These are phyloP conservation scores for Thymelicus lineola DNA, from an alignment of 2,888 invertebrate genomes.

Conservation along the genomic window DNA sequence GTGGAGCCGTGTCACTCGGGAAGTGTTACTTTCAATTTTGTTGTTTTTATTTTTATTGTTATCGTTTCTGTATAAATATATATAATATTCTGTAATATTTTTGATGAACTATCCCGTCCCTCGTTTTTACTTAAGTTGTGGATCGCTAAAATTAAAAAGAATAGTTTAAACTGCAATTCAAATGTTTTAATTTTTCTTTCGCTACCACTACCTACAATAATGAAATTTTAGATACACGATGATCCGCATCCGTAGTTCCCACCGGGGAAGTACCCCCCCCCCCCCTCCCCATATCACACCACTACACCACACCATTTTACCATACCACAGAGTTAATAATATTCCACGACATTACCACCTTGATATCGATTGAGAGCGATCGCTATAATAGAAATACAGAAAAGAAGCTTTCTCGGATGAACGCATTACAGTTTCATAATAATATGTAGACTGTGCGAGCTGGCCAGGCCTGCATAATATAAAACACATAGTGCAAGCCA, in stretches of 20 bases:
- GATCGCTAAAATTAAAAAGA: conserved; percentile 64
- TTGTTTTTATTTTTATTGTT: conserved; percentile 39
- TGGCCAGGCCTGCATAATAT: neutral
- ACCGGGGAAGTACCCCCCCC: no score
- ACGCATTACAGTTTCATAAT: neutral
- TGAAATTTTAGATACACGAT: no score
- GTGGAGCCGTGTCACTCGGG: conserved; percentile 3
- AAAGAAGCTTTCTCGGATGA: neutral
- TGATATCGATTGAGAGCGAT: no score
- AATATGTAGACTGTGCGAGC: neutral
- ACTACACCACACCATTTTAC: no score
- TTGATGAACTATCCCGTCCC: conserved; percentile 80
- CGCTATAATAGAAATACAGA: no score
- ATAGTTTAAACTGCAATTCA: conserved; percentile 50
- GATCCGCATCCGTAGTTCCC: no score
- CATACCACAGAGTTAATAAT: no score
- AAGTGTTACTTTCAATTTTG: conserved; percentile 25
- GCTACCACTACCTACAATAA: no score
- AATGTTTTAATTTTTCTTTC: neutral
- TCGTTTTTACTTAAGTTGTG: conserved; percentile 70
- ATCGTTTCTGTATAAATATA: conserved; percentile 44
- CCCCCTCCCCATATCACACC: no score
- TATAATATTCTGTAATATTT: conserved; percentile 54
- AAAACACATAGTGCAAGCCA: neutral
- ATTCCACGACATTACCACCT: no score